These are phyloP conservation scores for Cataglyphis hispanica DNA, from an alignment of 1,140 invertebrate genomes.

Conservation along the genomic window DNA sequence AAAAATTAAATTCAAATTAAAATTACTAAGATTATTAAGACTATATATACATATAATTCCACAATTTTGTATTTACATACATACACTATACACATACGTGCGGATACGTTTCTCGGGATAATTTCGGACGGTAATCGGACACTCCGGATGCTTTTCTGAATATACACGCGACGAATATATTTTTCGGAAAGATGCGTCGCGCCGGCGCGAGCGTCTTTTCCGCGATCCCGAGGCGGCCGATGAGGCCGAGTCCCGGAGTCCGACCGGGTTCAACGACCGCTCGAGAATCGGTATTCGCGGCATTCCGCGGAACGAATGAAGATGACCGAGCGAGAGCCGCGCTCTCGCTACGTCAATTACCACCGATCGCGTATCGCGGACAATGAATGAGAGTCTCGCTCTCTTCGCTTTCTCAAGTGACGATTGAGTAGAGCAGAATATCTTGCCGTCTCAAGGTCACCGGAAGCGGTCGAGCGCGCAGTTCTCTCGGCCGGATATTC, in stretches of 20 bases:
- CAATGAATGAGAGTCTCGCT: conserved; percentile 68
- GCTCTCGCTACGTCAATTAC: conserved; percentile 62
- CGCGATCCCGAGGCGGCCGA: conserved; percentile 39
- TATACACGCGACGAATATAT: not conserved
- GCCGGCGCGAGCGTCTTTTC: conserved; percentile 17
- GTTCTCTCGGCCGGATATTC: conserved; percentile 28
- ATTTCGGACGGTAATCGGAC: not conserved
- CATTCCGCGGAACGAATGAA: conserved; percentile 81
- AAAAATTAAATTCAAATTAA: not conserved
- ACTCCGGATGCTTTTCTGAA: conserved; percentile 11
- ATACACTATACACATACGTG: not conserved
- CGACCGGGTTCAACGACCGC: conserved; percentile 79
- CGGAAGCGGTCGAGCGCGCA: conserved; percentile 55
- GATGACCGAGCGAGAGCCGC: conserved; percentile 70
- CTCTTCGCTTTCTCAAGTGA: conserved; percentile 51
- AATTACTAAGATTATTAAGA: too few species aligned
- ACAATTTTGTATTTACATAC: not conserved
- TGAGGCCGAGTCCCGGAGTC: conserved; percentile 14
- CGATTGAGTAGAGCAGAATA: not conserved
- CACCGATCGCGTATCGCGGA: conserved; percentile 59
- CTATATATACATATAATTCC: not conserved
- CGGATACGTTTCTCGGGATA: not conserved
- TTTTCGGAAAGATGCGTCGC: conserved; percentile 41
- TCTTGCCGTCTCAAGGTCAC: conserved; percentile 67
- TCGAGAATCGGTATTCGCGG: conserved; percentile 78